Percentiles rank a stretch among this genome's conserved stretches.
Conservation (phyloP, 2,888 invertebrate genomes). For the Podabrus alpinus region DNA sequence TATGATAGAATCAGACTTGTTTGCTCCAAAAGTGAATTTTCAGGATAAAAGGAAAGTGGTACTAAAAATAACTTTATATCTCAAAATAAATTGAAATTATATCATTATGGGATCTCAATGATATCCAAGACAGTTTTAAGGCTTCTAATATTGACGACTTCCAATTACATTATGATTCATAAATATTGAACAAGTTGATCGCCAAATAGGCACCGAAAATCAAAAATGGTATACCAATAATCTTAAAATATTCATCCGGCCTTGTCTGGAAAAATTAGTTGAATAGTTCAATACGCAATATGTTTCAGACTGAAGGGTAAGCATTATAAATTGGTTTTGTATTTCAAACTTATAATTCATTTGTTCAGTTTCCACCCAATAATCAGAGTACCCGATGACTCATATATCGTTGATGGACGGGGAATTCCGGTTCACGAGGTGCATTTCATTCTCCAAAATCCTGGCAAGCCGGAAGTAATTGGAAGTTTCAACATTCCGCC, state of each 20-base stretch:
- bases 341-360: slow-evolving; percentile 1
- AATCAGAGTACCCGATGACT: slow-evolving; percentile 34
- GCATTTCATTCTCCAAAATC: slow-evolving; percentile 13
- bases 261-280: too few species aligned
- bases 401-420: slow-evolving; percentile 22
- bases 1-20: not conserved
- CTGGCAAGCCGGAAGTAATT: slow-evolving; percentile 10
- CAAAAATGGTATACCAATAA: not conserved
- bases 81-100: too few species aligned
- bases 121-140: too few species aligned
- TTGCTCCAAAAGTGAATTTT: not conserved
- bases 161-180: not conserved
- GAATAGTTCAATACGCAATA: not conserved
- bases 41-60: not conserved
- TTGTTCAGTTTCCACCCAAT: slow-evolving; percentile 21
- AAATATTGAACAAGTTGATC: not conserved
- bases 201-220: not conserved
- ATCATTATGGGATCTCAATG: not conserved
- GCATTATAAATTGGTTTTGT: not conserved
- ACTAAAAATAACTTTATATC: too few species aligned
- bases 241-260: not conserved
- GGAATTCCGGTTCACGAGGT: slow-evolving; percentile 16
- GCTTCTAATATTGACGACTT: not conserved
- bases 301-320: not conserved
- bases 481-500: slow-evolving; percentile 4